phyloP scores from a whole-genome alignment of 2,888 invertebrate species.

The Orthonevra nobilis region DNA sequence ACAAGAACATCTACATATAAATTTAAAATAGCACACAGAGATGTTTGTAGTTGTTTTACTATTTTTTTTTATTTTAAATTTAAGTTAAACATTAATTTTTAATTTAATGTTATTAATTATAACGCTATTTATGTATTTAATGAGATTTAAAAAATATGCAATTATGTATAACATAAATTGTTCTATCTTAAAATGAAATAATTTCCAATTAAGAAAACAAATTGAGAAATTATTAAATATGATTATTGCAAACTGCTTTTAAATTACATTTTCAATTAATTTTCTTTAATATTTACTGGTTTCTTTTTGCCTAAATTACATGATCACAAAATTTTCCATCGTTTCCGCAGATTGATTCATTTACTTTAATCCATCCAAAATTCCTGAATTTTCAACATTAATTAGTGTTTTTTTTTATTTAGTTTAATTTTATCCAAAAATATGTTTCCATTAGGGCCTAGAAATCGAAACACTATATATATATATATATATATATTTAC shows the following conservation, averaged over 20 bases:
- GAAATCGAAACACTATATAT: slow-evolving; percentile 57
- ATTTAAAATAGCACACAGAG: slow-evolving; percentile 77
- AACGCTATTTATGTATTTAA: slow-evolving; percentile 71
- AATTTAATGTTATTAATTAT: slow-evolving; percentile 70
- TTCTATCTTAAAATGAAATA: slow-evolving; percentile 56
- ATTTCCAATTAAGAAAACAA: slow-evolving; percentile 41
- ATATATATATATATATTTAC: neutral
- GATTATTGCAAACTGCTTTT: no score
- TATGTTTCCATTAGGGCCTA: slow-evolving; percentile 64
- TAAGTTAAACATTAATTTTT: slow-evolving; percentile 64
- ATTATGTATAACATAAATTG: slow-evolving; percentile 67
- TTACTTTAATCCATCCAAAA: slow-evolving; percentile 52
- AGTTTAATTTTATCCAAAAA: slow-evolving; percentile 66
- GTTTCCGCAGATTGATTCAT: slow-evolving; percentile 62
- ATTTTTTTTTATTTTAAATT: slow-evolving; percentile 61
- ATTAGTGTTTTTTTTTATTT: slow-evolving; percentile 27
- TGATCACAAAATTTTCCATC: slow-evolving; percentile 70
- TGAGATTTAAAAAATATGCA: slow-evolving; percentile 55
- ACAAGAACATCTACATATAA: slow-evolving; percentile 71
- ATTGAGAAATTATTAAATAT: slow-evolving; percentile 27
- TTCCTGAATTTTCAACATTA: slow-evolving; percentile 68
- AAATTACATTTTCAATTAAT: slow-evolving; percentile 30
- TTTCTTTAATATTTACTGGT: slow-evolving; percentile 55
- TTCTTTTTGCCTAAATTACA: slow-evolving; percentile 68
- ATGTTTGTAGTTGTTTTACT: slow-evolving; percentile 72